Evolutionary conservation across 2,113 vertebrate species (phyloP).

Genomic region (Motacilla tschutschensis): DNA sequence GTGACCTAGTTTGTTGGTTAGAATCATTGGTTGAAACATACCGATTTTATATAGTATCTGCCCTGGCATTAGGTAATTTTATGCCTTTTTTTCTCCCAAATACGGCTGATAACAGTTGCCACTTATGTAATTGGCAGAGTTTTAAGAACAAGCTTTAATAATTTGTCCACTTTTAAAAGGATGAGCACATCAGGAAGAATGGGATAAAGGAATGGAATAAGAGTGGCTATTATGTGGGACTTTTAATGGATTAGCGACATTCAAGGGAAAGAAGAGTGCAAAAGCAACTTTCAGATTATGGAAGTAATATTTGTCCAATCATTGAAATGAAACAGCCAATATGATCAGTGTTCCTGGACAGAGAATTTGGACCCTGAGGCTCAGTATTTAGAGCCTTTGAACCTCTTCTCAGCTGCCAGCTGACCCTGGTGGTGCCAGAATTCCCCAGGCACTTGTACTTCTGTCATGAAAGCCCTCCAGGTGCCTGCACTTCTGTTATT

Average conservation of each 20-base stretch:
- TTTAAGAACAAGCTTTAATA: neutral
- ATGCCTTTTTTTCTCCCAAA: neutral
- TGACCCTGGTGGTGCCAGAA: slow-evolving; percentile 31
- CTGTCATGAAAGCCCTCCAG: slow-evolving; percentile 45
- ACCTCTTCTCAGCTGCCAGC: slow-evolving; percentile 14
- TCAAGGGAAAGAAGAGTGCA: neutral
- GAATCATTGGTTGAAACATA: neutral
- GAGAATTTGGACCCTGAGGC: neutral
- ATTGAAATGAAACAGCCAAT: neutral
- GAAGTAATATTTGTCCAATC: neutral
- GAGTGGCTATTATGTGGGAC: neutral
- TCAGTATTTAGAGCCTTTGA: slow-evolving; percentile 23
- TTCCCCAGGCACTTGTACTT: slow-evolving; percentile 6
- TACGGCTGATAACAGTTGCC: neutral
- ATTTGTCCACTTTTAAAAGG: neutral
- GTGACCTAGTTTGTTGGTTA: neutral
- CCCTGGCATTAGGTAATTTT: neutral
- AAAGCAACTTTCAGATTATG: neutral
- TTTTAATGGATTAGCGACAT: neutral
- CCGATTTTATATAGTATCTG: neutral
- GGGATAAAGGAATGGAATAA: neutral
- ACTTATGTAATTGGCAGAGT: neutral
- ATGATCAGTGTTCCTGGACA: neutral
- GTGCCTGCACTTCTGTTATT: slow-evolving; percentile 32
- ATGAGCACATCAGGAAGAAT: neutral